A percentile compares a stretch with the other conserved stretches of the same genome.
Evolutionary conservation across 2,888 invertebrate genomes (phyloP).

Genomic region (Cecidostiba fungosa): DNA sequence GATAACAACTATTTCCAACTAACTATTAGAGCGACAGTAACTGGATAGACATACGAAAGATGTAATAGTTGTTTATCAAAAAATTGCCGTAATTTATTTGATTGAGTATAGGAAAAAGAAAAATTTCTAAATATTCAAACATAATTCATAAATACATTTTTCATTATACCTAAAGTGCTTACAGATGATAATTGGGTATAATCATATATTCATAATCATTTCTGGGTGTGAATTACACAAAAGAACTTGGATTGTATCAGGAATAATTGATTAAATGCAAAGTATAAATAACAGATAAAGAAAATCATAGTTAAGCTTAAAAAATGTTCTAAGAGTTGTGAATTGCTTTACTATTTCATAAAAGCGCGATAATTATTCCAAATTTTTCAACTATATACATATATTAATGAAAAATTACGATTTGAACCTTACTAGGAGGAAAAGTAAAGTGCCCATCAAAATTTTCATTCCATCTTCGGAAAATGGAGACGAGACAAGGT

Average conservation of each 20-base stretch:
- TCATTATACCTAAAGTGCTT: constrained; percentile 41
- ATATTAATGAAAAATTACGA: constrained; percentile 53
- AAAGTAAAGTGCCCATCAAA: constrained; percentile 79
- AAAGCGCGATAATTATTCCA: background rate
- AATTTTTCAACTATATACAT: constrained; percentile 33
- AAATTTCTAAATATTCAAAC: background rate
- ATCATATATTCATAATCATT: constrained; percentile 48
- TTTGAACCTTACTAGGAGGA: constrained; percentile 78
- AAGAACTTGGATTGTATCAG: constrained; percentile 51
- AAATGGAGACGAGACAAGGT: constrained; percentile 77
- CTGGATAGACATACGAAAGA: constrained; percentile 26
- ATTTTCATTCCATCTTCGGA: constrained; percentile 77
- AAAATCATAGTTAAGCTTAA: background rate
- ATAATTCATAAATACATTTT: constrained; percentile 39
- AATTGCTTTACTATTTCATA: background rate
- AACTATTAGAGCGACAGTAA: constrained; percentile 33
- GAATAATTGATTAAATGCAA: constrained; percentile 4
- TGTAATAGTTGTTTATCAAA: constrained; percentile 24
- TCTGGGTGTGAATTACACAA: constrained; percentile 61
- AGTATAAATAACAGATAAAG: background rate
- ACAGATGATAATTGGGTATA: constrained; percentile 26
- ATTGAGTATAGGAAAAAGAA: background rate
- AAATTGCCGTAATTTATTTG: constrained; percentile 35
- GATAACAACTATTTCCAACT: constrained; percentile 18
- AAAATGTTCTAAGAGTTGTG: background rate